Conservation (phyloP, 2,888 invertebrate species). For the Chrysomela aeneicollis region DNA sequence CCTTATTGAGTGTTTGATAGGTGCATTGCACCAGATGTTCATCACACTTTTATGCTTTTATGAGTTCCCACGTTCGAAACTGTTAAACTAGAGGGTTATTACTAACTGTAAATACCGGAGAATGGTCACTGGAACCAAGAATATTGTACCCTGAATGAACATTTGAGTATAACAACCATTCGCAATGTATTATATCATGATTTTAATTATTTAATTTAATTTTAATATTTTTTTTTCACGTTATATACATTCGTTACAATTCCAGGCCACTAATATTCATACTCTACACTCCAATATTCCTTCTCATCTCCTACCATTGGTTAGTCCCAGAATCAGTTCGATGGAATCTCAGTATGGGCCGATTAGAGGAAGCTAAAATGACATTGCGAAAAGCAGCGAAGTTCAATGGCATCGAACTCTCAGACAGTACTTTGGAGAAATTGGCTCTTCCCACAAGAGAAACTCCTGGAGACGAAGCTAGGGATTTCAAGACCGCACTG, state of each 20-base stretch:
- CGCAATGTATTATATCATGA: too few species aligned
- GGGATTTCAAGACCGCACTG: conserved; percentile 61
- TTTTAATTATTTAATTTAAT: too few species aligned
- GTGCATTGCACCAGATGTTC: too few species aligned
- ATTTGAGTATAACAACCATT: too few species aligned
- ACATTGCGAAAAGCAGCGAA: conserved; percentile 70
- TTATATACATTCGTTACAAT: conserved; percentile 17
- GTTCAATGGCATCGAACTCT: conserved; percentile 64
- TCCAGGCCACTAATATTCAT: conserved; percentile 56
- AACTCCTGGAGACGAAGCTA: not conserved
- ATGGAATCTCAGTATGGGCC: conserved; percentile 75
- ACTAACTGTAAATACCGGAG: too few species aligned
- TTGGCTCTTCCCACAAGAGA: conserved; percentile 30
- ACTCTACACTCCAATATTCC: conserved; percentile 72
- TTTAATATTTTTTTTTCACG: too few species aligned
- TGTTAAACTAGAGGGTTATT: too few species aligned
- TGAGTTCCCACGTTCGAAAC: too few species aligned
- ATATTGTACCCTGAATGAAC: too few species aligned
- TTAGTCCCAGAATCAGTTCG: conserved; percentile 76
- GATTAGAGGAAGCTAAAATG: conserved; percentile 65
- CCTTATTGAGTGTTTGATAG: too few species aligned
- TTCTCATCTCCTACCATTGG: conserved; percentile 73
- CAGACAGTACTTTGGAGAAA: conserved; percentile 53
- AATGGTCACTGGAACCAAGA: too few species aligned
- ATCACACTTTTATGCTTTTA: too few species aligned